phyloP scores from a whole-genome alignment of 2,113 vertebrate genomes.

The Prionailurus bengalensis region DNA sequence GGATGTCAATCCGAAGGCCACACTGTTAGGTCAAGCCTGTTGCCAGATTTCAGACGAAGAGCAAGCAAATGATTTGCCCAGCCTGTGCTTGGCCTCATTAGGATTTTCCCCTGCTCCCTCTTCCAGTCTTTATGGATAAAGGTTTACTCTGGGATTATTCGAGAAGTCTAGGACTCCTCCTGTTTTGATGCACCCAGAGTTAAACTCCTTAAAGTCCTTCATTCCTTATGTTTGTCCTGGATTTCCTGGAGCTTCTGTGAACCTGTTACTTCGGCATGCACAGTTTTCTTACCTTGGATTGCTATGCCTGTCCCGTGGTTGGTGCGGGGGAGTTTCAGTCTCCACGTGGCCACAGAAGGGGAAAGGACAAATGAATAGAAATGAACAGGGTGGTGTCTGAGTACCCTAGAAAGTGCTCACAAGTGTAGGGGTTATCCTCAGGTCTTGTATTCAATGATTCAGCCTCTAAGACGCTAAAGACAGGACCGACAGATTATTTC shows the following conservation, averaged over 20 bases:
- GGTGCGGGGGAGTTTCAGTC: too few species aligned
- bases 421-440: too few species aligned
- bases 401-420: background rate
- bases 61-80: too few species aligned
- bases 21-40: background rate
- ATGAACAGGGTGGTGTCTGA: too few species aligned
- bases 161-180: background rate
- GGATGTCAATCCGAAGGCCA: background rate
- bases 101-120: background rate
- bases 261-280: too few species aligned
- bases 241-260: background rate
- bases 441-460: background rate
- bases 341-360: background rate
- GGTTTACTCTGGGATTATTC: background rate
- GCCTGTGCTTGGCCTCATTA: background rate
- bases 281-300: background rate
- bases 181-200: background rate
- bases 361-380: background rate
- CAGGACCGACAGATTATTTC: too few species aligned
- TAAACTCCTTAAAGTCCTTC: background rate
- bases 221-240: background rate
- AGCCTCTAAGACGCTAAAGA: background rate
- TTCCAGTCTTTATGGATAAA: background rate
- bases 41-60: background rate
- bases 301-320: background rate